Conservation (phyloP, 2,797 vertebrate species). For the Phrynocephalus guinanensis region DNA sequence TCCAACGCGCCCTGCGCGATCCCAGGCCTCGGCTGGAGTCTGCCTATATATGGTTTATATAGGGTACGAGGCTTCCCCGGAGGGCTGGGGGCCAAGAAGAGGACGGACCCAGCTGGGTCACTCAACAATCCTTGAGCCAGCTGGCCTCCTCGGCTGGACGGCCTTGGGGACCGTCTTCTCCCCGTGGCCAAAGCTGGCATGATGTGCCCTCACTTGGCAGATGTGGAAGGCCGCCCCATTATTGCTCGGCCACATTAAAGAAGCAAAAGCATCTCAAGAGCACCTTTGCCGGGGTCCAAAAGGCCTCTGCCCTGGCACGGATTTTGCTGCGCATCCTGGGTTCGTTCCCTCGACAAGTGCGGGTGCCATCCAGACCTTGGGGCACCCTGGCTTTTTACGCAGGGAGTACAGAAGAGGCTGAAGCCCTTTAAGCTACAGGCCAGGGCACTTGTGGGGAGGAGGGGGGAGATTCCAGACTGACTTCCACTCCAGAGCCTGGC, state of each 20-base stretch:
- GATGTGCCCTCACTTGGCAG: neutral
- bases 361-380: no score
- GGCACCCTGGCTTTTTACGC: no score
- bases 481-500: neutral
- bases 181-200: neutral
- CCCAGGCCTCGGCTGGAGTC: neutral
- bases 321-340: neutral
- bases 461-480: neutral
- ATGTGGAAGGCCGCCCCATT: neutral
- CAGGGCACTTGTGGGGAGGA: neutral
- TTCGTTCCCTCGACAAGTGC: no score
- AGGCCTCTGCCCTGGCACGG: neutral
- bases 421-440: neutral
- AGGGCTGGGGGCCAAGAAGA: conserved; percentile 2
- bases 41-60: neutral
- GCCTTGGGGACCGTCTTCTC: neutral
- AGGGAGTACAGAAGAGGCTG: neutral
- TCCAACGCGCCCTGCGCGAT: neutral
- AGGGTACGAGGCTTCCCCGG: neutral
- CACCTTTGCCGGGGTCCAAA: neutral
- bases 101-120: conserved; percentile 20
- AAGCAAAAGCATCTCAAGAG: no score
- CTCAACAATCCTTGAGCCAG: neutral
- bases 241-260: neutral
- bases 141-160: neutral